Evolutionary conservation across 1,140 invertebrate genomes (phyloP), one percentile per base, ranked within the genome.

Genomic region (Frieseomelitta varia): DNA sequence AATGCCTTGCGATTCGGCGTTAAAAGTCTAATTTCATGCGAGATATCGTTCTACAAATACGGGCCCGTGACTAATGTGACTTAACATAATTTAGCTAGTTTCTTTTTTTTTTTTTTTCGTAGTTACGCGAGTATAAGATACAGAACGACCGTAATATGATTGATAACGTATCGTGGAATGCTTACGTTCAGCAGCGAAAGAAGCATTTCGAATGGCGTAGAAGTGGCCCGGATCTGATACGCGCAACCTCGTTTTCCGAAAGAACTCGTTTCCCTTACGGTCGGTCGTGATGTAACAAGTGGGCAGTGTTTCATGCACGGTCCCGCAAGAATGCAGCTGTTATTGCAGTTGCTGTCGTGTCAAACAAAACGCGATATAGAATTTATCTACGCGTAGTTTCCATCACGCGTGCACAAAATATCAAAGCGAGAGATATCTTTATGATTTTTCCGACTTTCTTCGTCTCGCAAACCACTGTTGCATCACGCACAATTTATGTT

Each of bases 51-150:
- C 19, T 30, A 0, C 21, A 15, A 27, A 53, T 34, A 81, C 30
- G 8, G 24, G 3, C 8, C 58, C 24, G n/a, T 81, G 80, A 30
- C 30, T 74, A 55, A 75, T 76, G 47, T 24, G 8, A 55, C 30
- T 55, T 56, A 61, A 76, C 72, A 47, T 76, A 81, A 81, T 81
- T 81, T 75, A 81, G 21, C 3, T 2, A 11, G 4, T 11, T 47
- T 47, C 8, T 47, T 47, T 47, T 6, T 39, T 39, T 6, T 39
- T 39, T 0, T 81, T 74, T 65, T 65, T 3, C 55, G 30, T 21
- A n/a, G 24, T 55, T 19, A 4, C 51, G 39, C 39, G 39, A 47
- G 39, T 6, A 47, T n/a, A 47, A 47, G 39, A 47, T 8, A 47
- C 39, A 47, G 39, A 47, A 24, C 11, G n/a, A 58, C 27, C 47